Percentiles rank a stretch among this genome's conserved stretches.
These are phyloP conservation scores for Pandemis heparana DNA, from an alignment of 2,888 invertebrate species.

Conservation along the genomic window DNA sequence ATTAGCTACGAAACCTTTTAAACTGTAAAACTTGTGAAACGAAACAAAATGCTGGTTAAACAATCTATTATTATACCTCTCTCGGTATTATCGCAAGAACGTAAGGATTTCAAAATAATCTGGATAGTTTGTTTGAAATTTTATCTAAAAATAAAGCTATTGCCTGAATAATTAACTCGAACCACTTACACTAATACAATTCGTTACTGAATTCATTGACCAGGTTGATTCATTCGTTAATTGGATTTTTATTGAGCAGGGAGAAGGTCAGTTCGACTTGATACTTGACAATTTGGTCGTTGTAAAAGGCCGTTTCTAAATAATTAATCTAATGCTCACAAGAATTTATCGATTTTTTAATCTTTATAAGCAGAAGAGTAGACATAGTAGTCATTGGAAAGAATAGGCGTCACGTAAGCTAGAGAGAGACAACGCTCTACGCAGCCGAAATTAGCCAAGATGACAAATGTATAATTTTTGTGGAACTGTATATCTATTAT, in stretches of 20 bases:
- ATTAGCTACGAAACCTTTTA: no score
- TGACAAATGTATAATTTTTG: no score
- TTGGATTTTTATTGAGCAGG: conserved; percentile 21
- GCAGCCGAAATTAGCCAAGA: no score
- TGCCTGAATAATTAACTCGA: background rate
- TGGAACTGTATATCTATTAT: no score
- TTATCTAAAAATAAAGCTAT: background rate
- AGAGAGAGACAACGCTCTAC: no score
- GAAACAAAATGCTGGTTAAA: no score
- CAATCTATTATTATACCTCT: no score
- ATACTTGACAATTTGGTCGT: background rate
- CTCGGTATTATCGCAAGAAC: no score
- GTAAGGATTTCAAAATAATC: background rate
- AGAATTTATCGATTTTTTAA: background rate
- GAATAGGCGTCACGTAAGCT: no score
- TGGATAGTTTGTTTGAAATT: background rate
- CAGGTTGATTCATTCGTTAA: conserved; percentile 20
- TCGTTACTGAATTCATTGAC: conserved; percentile 11
- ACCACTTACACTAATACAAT: conserved; percentile 6
- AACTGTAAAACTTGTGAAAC: no score
- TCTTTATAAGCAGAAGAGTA: no score
- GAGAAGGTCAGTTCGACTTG: background rate
- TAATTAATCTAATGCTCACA: background rate
- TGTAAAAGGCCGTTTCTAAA: background rate
- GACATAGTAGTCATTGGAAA: no score